These are phyloP conservation scores for Eupeodes latifasciatus DNA, from an alignment of 2,888 invertebrate genomes.

Conservation along the genomic window DNA sequence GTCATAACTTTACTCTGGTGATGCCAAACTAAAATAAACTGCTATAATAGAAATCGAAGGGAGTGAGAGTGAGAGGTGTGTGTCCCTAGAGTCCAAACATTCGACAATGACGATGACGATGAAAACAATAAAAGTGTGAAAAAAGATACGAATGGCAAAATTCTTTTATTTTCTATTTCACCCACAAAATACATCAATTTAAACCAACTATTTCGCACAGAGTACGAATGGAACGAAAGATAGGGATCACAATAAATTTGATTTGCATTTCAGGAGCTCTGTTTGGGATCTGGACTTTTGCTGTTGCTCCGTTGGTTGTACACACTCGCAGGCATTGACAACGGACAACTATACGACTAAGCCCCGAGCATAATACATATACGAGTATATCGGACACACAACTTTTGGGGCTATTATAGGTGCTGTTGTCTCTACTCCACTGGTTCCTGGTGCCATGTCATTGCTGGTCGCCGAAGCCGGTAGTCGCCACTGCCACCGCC, in stretches of 20 bases:
- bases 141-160: too few species aligned
- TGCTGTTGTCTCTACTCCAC: neutral
- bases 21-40: neutral
- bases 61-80: too few species aligned
- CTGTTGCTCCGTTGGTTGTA: constrained; percentile 15
- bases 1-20: neutral
- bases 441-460: neutral
- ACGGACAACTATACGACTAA: constrained; percentile 45
- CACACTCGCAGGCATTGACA: constrained; percentile 42
- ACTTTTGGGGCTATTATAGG: too few species aligned
- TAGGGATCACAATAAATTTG: constrained; percentile 75
- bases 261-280: constrained; percentile 56
- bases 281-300: neutral
- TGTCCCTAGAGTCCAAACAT: neutral
- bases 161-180: constrained; percentile 28
- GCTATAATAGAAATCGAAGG: neutral
- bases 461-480: neutral
- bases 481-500: too few species aligned
- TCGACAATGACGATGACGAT: neutral
- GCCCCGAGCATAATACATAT: constrained; percentile 46
- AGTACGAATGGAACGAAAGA: constrained; percentile 71
- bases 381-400: neutral
- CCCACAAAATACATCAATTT: constrained; percentile 72
- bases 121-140: neutral
- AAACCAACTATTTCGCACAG: constrained; percentile 50